Conservation (phyloP, 2,797 vertebrate species). For the Crax fasciolata region DNA sequence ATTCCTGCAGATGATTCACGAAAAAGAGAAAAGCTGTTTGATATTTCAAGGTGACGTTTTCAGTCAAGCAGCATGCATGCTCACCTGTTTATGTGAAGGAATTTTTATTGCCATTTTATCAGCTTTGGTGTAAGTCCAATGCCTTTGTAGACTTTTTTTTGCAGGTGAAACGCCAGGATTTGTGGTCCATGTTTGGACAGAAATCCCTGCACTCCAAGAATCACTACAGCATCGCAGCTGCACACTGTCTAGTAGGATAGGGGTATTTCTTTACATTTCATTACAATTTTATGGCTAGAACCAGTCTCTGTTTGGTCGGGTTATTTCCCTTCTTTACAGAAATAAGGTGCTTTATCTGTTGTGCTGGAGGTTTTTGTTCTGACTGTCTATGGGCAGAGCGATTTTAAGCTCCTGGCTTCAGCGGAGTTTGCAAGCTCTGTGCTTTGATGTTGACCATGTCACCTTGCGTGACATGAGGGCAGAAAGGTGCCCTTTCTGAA, state of each 20-base stretch:
- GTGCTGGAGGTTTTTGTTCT: background rate
- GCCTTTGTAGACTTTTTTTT: background rate
- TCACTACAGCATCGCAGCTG: background rate
- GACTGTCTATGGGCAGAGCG: background rate
- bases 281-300: background rate
- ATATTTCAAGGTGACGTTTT: background rate
- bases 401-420: background rate
- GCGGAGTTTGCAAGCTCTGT: background rate
- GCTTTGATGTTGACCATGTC: background rate
- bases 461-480: background rate
- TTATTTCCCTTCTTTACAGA: slow-evolving; percentile 8
- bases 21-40: background rate
- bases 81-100: background rate
- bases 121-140: background rate
- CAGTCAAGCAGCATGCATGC: background rate
- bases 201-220: background rate
- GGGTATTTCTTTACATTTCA: background rate
- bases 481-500: background rate
- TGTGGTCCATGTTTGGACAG: background rate
- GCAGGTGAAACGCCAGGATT: background rate
- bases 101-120: background rate
- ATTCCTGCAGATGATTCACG: background rate
- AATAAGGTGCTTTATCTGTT: background rate
- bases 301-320: background rate
- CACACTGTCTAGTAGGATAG: background rate